Evolutionary conservation across 2,113 vertebrate species (phyloP), one percentile per base, ranked within the genome.

Genomic region (Gallinago jamesoni): DNA sequence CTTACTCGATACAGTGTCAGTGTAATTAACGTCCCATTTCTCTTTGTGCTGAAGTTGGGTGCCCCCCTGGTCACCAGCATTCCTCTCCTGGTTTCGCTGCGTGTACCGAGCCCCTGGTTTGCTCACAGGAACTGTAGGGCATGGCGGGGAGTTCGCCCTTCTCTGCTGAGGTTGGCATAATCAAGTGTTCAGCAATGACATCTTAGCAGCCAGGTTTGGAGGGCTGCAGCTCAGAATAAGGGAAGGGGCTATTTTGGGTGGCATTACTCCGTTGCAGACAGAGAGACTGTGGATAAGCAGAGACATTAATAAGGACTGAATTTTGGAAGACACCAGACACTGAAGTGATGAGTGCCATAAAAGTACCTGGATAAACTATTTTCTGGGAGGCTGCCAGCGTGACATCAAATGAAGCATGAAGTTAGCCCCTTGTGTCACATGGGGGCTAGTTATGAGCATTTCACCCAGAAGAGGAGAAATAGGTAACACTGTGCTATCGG

Each of bases 311-410:
- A 85, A 80, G 31, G 83, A 8, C 9, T 89, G 68, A 90, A 72
- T 96, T 96, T 43, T 94, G 90, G 83, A 92, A 96, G 93, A 88
- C 60, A 93, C 39, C 18, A 90, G 79, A 88, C 85, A 90, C 56
- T 33, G 4, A 74, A 57, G 85, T 59, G 93, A 70, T 92, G 91
- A 94, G 79, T 90, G 88, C 50, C 27, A 5, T 63, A 43, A 68
- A 92, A 93, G 64, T 77, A 86, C 68, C 75, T 67, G 74, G 94
- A 92, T 92, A 94, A 83, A 67, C 21, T 39, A 2, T 53, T 60
- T 93, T 90, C 39, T 94, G 85, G 73, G 48, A 78, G 10, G 20
- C 64, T 95, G 83, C 83, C 88, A 93, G 12, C 57, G 14, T 28
- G 56, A 28, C 47, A 82, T 88, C 62, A 62, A 81, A 87, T 52